Percentiles rank a stretch among this genome's conserved stretches.
Evolutionary conservation across 1,140 invertebrate genomes (phyloP).

Genomic region (Araneus ventricosus): DNA sequence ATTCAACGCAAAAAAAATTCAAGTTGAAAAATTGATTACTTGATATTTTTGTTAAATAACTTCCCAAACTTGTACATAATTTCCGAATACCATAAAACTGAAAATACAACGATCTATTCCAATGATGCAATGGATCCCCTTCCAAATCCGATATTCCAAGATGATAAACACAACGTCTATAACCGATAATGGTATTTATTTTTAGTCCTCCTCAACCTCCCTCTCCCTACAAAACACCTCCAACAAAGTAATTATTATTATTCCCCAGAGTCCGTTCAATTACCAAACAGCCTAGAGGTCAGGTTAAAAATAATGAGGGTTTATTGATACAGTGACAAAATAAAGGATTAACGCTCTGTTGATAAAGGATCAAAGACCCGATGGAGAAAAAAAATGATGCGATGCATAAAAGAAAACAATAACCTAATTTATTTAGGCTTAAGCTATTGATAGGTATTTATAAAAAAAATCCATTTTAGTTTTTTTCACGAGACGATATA

Average conservation of each 20-base stretch:
- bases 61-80: no score
- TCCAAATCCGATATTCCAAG: neutral
- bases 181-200: slow-evolving; percentile 67
- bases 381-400: slow-evolving; percentile 18
- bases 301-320: slow-evolving; percentile 64
- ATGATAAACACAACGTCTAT: slow-evolving; percentile 11
- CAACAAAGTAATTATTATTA: slow-evolving; percentile 28
- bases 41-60: no score
- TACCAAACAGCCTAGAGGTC: slow-evolving; percentile 63
- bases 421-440: slow-evolving; percentile 52
- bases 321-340: slow-evolving; percentile 71
- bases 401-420: slow-evolving; percentile 66
- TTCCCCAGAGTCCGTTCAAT: slow-evolving; percentile 26
- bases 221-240: neutral
- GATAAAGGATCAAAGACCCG: slow-evolving; percentile 56
- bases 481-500: neutral
- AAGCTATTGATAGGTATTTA: neutral
- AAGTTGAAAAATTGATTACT: no score
- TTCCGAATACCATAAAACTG: no score
- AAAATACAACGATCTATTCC: no score
- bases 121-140: no score
- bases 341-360: slow-evolving; percentile 57
- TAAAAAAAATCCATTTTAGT: neutral
- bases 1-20: no score
- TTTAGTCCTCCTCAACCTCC: slow-evolving; percentile 6